phyloP scores from a whole-genome alignment of 2,113 vertebrate species.

The Bostrychus sinensis region DNA sequence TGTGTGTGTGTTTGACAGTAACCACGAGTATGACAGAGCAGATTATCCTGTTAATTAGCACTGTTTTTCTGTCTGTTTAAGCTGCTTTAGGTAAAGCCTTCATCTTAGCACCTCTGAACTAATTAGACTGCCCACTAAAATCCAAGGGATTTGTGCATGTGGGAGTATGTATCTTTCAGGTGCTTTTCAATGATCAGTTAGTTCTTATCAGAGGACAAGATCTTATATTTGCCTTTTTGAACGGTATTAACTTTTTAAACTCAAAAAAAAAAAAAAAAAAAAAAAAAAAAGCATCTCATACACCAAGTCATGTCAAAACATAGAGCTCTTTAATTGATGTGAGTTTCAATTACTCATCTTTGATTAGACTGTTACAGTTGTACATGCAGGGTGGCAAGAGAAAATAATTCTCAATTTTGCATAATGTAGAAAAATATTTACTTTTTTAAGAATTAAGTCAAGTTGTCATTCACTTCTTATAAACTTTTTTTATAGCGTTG shows the following conservation, averaged over 20 bases:
- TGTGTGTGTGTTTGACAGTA: too few relatives aligned
- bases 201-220: neutral
- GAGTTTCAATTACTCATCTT: neutral
- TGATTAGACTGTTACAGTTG: neutral
- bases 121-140: constrained; percentile 55
- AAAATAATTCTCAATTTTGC: neutral
- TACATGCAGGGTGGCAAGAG: neutral
- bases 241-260: too few relatives aligned
- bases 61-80: constrained; percentile 58
- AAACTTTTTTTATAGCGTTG: neutral
- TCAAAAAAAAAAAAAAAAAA: neutral
- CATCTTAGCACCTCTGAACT: constrained; percentile 56
- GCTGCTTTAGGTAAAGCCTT: constrained; percentile 58
- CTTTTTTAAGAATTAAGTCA: neutral
- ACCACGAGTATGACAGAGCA: too few relatives aligned
- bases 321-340: constrained; percentile 33
- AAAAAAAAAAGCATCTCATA: too few relatives aligned
- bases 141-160: constrained; percentile 13
- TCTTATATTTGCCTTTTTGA: too few relatives aligned
- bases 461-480: too few relatives aligned
- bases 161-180: constrained; percentile 33
- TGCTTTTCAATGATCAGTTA: constrained; percentile 57
- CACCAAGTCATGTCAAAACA: constrained; percentile 14
- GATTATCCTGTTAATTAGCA: constrained; percentile 33
- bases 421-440: neutral